These are phyloP conservation scores for Casuarius casuarius DNA, from an alignment of 2,113 vertebrate genomes.

Conservation along the genomic window DNA sequence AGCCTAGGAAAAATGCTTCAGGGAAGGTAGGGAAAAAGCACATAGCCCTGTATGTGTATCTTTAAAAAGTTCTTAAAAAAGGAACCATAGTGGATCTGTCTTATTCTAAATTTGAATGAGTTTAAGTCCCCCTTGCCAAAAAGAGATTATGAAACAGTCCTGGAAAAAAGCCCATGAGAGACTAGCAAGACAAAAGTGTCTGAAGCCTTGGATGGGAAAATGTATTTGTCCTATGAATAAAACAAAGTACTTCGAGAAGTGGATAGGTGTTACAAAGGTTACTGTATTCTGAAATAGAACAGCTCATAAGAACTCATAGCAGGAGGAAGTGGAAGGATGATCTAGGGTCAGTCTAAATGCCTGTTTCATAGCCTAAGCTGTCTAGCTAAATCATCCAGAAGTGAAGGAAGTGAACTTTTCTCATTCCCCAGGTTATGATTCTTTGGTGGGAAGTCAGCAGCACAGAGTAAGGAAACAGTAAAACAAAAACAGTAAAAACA, in stretches of 20 bases:
- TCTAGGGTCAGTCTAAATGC: background rate
- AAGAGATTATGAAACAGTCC: background rate
- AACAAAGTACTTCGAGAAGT: background rate
- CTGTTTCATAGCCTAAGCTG: background rate
- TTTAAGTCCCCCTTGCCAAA: background rate
- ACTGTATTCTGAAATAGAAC: background rate
- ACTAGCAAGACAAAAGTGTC: background rate
- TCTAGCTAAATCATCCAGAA: background rate
- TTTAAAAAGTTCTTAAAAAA: background rate
- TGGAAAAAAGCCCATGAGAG: background rate
- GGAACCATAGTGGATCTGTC: background rate
- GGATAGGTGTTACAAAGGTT: background rate
- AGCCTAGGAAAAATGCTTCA: background rate
- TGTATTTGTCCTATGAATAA: background rate
- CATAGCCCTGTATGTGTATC: background rate
- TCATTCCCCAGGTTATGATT: background rate
- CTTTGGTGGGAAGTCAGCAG: background rate
- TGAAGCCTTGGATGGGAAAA: background rate
- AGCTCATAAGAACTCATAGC: background rate
- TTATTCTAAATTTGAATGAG: background rate
- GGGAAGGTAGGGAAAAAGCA: background rate
- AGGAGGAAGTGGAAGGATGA: background rate
- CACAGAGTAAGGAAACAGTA: background rate
- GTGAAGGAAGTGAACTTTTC: background rate
- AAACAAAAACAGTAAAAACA: background rate